phyloP scores from a whole-genome alignment of 2,113 vertebrate genomes.

The Saguinus midas region DNA sequence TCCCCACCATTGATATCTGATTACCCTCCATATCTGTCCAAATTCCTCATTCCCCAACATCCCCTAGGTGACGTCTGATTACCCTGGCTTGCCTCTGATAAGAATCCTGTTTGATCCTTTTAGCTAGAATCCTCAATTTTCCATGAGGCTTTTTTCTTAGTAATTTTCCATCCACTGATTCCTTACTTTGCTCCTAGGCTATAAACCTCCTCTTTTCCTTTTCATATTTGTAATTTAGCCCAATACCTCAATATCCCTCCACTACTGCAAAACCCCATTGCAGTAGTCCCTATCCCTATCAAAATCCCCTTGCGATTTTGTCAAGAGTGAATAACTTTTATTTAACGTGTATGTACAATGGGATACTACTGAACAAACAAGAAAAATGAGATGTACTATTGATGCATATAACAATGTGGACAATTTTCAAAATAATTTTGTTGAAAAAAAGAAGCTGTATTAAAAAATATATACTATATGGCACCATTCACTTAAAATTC shows the following conservation, averaged over 20 bases:
- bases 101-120: background rate
- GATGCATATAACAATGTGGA: background rate
- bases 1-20: background rate
- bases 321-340: background rate
- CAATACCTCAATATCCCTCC: background rate
- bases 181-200: background rate
- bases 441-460: background rate
- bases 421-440: background rate
- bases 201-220: background rate
- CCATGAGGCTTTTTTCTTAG: background rate
- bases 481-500: background rate
- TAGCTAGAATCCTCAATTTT: background rate
- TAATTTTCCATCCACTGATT: background rate
- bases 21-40: background rate
- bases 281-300: background rate
- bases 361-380: background rate
- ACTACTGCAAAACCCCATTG: background rate
- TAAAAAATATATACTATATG: background rate
- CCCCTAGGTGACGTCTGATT: background rate
- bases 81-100: background rate
- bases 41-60: background rate
- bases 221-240: background rate
- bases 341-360: background rate
- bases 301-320: background rate
- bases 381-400: background rate